Conservation (phyloP, 2,797 vertebrate species). For the Mus caroli region DNA sequence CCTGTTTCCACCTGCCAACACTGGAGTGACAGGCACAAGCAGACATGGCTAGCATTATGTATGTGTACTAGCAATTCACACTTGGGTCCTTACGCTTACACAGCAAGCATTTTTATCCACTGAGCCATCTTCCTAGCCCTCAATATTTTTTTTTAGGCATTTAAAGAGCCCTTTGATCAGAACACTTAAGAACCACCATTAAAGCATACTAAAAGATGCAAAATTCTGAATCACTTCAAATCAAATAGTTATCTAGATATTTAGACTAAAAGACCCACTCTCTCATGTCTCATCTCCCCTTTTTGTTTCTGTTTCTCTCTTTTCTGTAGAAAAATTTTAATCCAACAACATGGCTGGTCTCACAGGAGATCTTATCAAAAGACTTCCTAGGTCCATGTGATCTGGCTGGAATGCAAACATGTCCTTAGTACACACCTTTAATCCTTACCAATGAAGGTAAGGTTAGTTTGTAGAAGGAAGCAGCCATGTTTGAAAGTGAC, state of each 20-base stretch:
- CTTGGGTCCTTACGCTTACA: not conserved
- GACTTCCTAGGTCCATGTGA: not conserved
- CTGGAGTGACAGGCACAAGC: not conserved
- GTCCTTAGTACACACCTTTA: not conserved
- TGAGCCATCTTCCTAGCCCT: not conserved
- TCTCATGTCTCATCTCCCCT: not conserved
- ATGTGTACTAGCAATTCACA: not conserved
- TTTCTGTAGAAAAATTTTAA: not conserved
- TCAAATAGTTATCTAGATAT: slow-evolving; percentile 40
- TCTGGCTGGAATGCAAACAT: not conserved
- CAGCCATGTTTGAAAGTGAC: not conserved
- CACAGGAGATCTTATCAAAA: not conserved
- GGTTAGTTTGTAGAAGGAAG: not conserved
- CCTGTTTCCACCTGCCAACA: not conserved
- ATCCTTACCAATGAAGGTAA: not conserved
- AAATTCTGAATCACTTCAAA: not conserved
- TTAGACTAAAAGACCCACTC: not conserved
- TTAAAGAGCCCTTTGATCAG: slow-evolving; percentile 1
- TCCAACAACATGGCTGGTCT: not conserved
- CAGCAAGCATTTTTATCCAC: not conserved
- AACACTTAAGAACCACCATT: not conserved
- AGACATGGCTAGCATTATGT: not conserved
- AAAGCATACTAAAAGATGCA: not conserved
- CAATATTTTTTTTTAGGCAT: slow-evolving; percentile 30
- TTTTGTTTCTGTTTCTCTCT: not conserved